Evolutionary conservation across 2,113 vertebrate species (phyloP), one percentile per base, ranked within the genome.

Genomic region (Uropsilus gracilis): DNA sequence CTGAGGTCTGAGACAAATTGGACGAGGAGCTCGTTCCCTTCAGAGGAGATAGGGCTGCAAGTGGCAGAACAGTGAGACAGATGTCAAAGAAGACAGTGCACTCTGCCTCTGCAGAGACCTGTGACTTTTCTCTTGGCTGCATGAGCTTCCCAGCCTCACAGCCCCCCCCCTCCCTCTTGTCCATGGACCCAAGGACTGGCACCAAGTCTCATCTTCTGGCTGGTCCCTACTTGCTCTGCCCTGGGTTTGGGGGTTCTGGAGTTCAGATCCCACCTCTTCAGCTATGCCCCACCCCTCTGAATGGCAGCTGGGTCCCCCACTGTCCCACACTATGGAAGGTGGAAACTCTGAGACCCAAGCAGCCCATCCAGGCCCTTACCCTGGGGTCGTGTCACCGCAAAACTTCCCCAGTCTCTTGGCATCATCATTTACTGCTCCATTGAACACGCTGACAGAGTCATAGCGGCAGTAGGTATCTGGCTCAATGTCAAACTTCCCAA

Each of bases 1-100:
- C 99, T 99, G 91, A 99, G 99, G 94, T 99, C 99, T 0, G 99
- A 99, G 44, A 99, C 99, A 32, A 99, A 99, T 98, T 99, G 99
- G 72, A 99, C 98, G 18, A 99, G 98, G 55, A 99, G 98, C 86
- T 99, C 98, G 0, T 99, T 99, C 10, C 98, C 98, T 26, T 98
- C 98, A 0, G 99, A 99, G 93, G 98, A 98, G 44, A 99, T 97
- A 5, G 94, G 94, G 34, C 98, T 98, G 94, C 2, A 0, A 82
- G 16, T 17, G 5, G 44, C 1, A 20, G 16, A 26, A 28, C 11
- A 63, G 22, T 7, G 30, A 14, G 13, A 26, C 46, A 50, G 26
- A 32, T 0, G 1, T 92, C 83, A 93, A 64, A 30, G 72, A 0
- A 5, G 34, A 28, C n/a, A 7, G 18, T 37, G 30, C 24, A 66